Percentiles rank a stretch among this genome's conserved stretches.
phyloP scores from a whole-genome alignment of 2,888 invertebrate species.

The Nymphalis polychloros region DNA sequence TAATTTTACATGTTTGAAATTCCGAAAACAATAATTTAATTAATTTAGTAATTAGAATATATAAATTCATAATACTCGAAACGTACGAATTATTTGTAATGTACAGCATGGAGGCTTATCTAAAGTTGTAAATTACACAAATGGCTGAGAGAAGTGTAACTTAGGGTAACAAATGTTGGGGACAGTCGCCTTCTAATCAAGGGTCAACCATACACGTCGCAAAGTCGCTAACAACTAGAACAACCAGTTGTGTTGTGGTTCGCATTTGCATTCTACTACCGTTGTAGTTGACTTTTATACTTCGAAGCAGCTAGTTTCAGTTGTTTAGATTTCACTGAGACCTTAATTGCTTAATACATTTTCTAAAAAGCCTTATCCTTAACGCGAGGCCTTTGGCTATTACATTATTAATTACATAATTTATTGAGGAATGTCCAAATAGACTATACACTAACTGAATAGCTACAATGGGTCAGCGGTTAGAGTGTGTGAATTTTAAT shows the following conservation, averaged over 20 bases:
- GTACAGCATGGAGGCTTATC: conserved; percentile 20
- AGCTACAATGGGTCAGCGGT: too few relatives aligned
- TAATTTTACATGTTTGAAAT: too few relatives aligned
- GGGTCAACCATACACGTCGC: conserved; percentile 41
- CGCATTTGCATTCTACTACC: conserved; percentile 2
- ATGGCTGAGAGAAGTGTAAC: conserved; percentile 34
- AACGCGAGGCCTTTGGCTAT: too few relatives aligned
- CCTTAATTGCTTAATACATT: not conserved
- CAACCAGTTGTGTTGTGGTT: conserved; percentile 8
- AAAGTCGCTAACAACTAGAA: conserved; percentile 38
- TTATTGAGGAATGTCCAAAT: too few relatives aligned
- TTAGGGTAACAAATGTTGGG: conserved; percentile 45
- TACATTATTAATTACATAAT: too few relatives aligned
- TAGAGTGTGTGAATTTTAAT: too few relatives aligned
- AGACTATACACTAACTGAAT: too few relatives aligned
- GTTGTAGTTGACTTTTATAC: not conserved
- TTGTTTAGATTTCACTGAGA: not conserved
- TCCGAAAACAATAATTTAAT: too few relatives aligned
- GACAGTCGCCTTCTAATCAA: conserved; percentile 56
- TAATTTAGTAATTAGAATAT: too few relatives aligned
- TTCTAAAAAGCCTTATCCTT: not conserved
- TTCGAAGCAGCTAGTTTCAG: not conserved
- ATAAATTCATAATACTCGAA: not conserved
- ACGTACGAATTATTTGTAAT: conserved; percentile 4
- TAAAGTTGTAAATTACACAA: conserved; percentile 33